Conservation (phyloP, 2,113 vertebrate genomes). For the Varanus komodoensis region DNA sequence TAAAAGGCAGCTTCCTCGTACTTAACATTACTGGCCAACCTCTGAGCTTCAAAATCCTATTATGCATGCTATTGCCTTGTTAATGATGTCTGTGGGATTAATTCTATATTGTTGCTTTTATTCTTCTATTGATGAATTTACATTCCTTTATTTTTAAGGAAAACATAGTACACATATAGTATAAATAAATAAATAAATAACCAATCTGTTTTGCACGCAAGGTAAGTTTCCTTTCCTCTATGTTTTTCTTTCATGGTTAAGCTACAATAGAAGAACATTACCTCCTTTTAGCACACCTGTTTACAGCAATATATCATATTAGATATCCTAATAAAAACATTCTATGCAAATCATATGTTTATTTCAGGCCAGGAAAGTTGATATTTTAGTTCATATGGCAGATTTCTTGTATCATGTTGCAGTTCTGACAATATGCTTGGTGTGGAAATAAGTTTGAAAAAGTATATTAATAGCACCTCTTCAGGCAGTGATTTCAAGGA, state of each 20-base stretch:
- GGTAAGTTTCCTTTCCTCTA: constrained; percentile 52
- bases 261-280: constrained; percentile 60
- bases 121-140: background rate
- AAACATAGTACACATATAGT: background rate
- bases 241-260: constrained; percentile 53
- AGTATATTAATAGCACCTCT: constrained; percentile 56
- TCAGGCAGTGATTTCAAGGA: constrained; percentile 43
- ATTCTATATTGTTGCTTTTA: background rate
- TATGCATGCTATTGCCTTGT: background rate
- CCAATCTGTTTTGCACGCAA: background rate
- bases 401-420: constrained; percentile 56
- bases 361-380: constrained; percentile 56
- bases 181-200: background rate
- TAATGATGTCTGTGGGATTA: background rate
- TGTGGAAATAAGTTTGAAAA: constrained; percentile 68
- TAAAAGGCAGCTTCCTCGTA: too few species aligned
- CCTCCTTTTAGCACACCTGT: constrained; percentile 15
- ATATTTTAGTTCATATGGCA: constrained; percentile 50
- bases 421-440: constrained; percentile 68
- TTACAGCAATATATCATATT: constrained; percentile 31
- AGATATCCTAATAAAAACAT: constrained; percentile 48
- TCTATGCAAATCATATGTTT: constrained; percentile 17
- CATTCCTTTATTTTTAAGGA: background rate
- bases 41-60: background rate
- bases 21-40: background rate